A percentile compares a stretch with the other conserved stretches of the same genome.
These are phyloP conservation scores for Chamaea fasciata DNA, from an alignment of 2,113 vertebrate genomes.

Conservation along the genomic window DNA sequence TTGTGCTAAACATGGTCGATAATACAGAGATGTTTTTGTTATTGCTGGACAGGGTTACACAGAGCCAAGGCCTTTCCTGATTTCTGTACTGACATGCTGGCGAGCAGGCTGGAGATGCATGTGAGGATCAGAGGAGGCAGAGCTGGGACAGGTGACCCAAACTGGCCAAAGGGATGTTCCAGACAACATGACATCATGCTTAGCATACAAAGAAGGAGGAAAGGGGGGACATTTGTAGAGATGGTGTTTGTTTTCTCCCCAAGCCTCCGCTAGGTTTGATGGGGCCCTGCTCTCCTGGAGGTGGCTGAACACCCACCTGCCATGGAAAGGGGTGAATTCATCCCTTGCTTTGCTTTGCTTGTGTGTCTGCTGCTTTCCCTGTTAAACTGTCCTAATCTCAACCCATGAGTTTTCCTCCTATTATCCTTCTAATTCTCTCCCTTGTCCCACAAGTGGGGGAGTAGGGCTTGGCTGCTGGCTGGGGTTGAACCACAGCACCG, in stretches of 20 bases:
- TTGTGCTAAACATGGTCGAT: not conserved
- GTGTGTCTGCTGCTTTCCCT: not conserved
- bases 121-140: not conserved
- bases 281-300: not conserved
- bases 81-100: not conserved
- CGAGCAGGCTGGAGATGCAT: not conserved
- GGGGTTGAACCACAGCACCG: not conserved
- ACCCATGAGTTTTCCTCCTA: not conserved
- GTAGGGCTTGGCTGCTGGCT: not conserved
- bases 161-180: not conserved
- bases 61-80: not conserved
- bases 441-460: fast-evolving
- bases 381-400: not conserved
- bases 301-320: not conserved
- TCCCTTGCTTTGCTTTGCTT: not conserved
- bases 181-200: not conserved
- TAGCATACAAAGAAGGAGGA: not conserved
- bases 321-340: not conserved
- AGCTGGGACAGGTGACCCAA: not conserved
- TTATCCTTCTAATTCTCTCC: not conserved
- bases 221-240: not conserved
- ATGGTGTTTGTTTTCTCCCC: not conserved
- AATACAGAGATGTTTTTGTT: not conserved
- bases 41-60: not conserved
- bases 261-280: fast-evolving